Conservation (phyloP, 2,797 vertebrate species). For the Rhynchonycteris naso region DNA sequence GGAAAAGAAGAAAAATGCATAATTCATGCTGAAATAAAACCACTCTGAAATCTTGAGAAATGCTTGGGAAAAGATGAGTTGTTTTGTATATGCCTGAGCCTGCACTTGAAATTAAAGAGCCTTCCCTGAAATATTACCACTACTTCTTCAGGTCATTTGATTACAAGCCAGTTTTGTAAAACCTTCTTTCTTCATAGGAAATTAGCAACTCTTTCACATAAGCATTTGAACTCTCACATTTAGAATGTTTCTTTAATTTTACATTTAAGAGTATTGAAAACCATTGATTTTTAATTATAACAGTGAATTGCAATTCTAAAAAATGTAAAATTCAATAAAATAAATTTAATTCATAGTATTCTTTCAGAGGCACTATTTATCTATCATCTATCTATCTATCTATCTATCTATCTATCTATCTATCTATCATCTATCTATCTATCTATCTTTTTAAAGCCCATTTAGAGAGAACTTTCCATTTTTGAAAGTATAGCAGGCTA, state of each 20-base stretch:
- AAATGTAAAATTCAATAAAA: constrained; percentile 40
- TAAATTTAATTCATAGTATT: not conserved
- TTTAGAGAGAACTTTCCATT: constrained; percentile 34
- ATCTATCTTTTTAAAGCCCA: not conserved
- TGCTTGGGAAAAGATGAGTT: not conserved
- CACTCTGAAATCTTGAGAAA: not conserved
- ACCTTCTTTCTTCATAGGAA: not conserved
- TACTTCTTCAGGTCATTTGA: not conserved
- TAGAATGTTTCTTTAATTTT: constrained; percentile 20
- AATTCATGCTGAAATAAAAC: not conserved
- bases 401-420: too few relatives aligned
- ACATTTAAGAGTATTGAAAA: constrained; percentile 20
- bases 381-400: not conserved
- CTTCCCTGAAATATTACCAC: not conserved
- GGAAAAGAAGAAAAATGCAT: not conserved
- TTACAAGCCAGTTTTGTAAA: not conserved
- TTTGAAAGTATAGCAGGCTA: not conserved
- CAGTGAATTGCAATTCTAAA: not conserved
- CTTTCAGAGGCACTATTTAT: not conserved
- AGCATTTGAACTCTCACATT: not conserved
- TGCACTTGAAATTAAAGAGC: not conserved
- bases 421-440: too few relatives aligned
- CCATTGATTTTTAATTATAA: constrained; percentile 42
- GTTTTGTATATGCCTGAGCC: not conserved
- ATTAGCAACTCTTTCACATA: not conserved